phyloP scores from a whole-genome alignment of 2,113 vertebrate species.

The Indicator indicator region DNA sequence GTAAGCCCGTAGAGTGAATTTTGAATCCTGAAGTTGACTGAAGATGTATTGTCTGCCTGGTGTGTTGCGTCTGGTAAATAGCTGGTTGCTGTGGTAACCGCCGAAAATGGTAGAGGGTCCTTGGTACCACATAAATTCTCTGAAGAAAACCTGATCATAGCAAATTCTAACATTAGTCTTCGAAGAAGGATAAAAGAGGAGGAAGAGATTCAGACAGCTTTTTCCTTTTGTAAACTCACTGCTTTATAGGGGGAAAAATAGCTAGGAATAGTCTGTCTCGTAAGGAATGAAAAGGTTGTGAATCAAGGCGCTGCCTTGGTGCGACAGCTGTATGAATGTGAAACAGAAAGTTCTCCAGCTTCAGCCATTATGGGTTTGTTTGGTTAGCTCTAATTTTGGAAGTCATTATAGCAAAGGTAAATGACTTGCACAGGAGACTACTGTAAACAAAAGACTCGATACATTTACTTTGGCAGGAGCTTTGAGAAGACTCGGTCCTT shows the following conservation, averaged over 20 bases:
- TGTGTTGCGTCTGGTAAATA: slow-evolving; percentile 65
- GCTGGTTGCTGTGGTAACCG: slow-evolving; percentile 60
- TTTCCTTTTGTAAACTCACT: slow-evolving; percentile 67
- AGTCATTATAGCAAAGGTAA: slow-evolving; percentile 58
- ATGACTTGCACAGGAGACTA: slow-evolving; percentile 49
- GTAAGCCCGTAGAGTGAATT: neutral
- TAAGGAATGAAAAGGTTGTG: slow-evolving; percentile 33
- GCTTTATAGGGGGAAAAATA: slow-evolving; percentile 48
- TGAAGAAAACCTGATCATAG: slow-evolving; percentile 54
- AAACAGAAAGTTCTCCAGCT: slow-evolving; percentile 62
- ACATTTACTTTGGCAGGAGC: slow-evolving; percentile 60
- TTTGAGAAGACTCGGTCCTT: neutral
- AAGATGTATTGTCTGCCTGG: slow-evolving; percentile 40
- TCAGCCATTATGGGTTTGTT: slow-evolving; percentile 48
- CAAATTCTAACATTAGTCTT: slow-evolving; percentile 45
- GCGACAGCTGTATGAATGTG: slow-evolving; percentile 39
- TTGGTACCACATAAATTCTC: slow-evolving; percentile 65
- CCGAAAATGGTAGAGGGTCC: slow-evolving; percentile 52
- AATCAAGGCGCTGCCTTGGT: slow-evolving; percentile 18
- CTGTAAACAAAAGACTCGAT: slow-evolving; percentile 58
- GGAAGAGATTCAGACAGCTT: slow-evolving; percentile 66
- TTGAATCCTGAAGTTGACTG: slow-evolving; percentile 15
- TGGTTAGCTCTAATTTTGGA: slow-evolving; percentile 63
- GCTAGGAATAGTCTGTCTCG: slow-evolving; percentile 58
- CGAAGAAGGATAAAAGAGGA: slow-evolving; percentile 57